phyloP scores from a whole-genome alignment of 1,140 invertebrate species.

The Brachionus paranguensis region DNA sequence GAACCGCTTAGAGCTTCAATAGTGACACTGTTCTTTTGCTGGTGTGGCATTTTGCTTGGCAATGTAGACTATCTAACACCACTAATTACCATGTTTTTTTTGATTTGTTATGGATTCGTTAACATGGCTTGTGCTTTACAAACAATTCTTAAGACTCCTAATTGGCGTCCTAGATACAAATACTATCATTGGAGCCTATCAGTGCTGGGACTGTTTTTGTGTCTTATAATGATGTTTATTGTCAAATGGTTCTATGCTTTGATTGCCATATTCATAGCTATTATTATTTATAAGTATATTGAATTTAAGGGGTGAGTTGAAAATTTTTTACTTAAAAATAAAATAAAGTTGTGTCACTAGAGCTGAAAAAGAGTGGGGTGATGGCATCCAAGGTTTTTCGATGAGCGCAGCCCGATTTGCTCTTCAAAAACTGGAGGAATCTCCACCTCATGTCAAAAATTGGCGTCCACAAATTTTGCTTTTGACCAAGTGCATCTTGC shows the following conservation, averaged over 20 bases:
- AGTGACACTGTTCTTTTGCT: slow-evolving; percentile 76
- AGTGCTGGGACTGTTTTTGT: slow-evolving; percentile 78
- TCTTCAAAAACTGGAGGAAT: slow-evolving; percentile 79
- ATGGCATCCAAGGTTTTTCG: slow-evolving; percentile 91
- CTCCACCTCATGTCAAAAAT: slow-evolving; percentile 93
- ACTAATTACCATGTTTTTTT: slow-evolving; percentile 73
- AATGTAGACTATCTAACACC: slow-evolving; percentile 60
- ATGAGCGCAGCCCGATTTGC: slow-evolving; percentile 91
- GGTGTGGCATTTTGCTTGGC: slow-evolving; percentile 73
- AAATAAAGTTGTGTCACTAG: slow-evolving; percentile 55
- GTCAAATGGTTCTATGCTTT: slow-evolving; percentile 97
- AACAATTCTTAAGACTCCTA: slow-evolving; percentile 83
- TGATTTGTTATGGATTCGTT: slow-evolving; percentile 99
- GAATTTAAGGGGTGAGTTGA: slow-evolving; percentile 81
- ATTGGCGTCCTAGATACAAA: slow-evolving; percentile 94
- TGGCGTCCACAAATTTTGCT: slow-evolving; percentile 93
- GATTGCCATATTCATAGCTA: slow-evolving; percentile 88
- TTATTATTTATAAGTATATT: slow-evolving; percentile 97
- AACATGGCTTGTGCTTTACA: slow-evolving; percentile 96
- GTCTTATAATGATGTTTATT: slow-evolving; percentile 98
- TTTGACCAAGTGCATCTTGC: slow-evolving; percentile 58
- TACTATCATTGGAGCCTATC: slow-evolving; percentile 98
- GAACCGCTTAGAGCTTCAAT: slow-evolving; percentile 92
- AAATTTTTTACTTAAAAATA: not conserved
- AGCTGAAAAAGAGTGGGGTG: slow-evolving; percentile 99